Conservation (phyloP, 2,113 vertebrate species). For the Brienomyrus longianalis region DNA sequence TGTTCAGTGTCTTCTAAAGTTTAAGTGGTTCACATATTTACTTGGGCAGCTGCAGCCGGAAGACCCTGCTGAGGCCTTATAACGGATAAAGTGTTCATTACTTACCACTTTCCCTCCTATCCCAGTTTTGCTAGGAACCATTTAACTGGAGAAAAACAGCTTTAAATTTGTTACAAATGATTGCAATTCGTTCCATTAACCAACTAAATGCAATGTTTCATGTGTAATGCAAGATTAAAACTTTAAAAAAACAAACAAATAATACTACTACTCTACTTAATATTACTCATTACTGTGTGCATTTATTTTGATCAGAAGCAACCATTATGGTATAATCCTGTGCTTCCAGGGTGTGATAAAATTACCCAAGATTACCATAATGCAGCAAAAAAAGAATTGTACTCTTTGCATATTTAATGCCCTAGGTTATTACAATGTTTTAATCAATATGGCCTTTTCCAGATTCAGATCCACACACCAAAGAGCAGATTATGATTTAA, state of each 20-base stretch:
- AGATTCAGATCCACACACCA: neutral
- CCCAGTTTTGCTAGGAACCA: neutral
- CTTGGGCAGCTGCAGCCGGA: neutral
- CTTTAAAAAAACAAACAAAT: constrained; percentile 7
- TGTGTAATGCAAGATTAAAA: constrained; percentile 10
- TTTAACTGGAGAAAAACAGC: neutral
- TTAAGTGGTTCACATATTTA: neutral
- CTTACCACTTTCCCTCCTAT: neutral
- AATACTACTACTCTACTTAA: neutral
- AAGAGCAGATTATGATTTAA: neutral
- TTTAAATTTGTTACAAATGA: neutral
- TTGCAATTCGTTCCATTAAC: neutral
- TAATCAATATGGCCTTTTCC: constrained; percentile 6
- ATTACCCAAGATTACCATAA: constrained; percentile 1
- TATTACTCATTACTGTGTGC: constrained; percentile 2
- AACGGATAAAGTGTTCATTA: neutral
- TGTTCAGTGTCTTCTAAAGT: neutral
- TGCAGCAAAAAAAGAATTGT: constrained; percentile 5
- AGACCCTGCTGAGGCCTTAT: neutral
- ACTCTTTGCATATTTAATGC: constrained; percentile 24
- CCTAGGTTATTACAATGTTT: constrained; percentile 15
- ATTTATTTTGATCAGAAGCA: constrained; percentile 1
- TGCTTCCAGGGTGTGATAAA: neutral
- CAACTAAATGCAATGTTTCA: neutral
- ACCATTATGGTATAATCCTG: neutral